A percentile compares a stretch with the other conserved stretches of the same genome.
Evolutionary conservation across 1,140 invertebrate genomes (phyloP).

Genomic region (Cyrtorhinus lividipennis): DNA sequence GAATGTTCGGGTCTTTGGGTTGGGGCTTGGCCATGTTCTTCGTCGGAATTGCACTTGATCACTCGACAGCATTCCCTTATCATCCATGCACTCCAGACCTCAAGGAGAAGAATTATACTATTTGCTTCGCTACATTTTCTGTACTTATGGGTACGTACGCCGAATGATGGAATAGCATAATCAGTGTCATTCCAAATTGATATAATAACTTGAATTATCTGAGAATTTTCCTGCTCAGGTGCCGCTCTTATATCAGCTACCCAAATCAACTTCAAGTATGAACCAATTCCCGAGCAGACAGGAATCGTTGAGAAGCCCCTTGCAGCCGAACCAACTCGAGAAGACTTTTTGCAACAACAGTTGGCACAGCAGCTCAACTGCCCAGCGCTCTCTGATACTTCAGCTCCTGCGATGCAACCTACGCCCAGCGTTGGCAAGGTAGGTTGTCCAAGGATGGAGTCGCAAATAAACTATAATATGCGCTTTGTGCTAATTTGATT

Average conservation of each 20-base stretch:
- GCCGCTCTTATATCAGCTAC: slow-evolving; percentile 86
- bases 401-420: slow-evolving; percentile 31
- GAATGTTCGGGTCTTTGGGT: slow-evolving; percentile 96
- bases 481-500: no score
- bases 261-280: slow-evolving; percentile 71
- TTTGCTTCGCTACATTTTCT: slow-evolving; percentile 95
- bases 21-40: slow-evolving; percentile 99
- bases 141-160: slow-evolving; percentile 70
- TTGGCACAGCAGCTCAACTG: slow-evolving; percentile 63
- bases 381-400: slow-evolving; percentile 54
- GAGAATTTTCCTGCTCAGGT: no score
- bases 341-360: slow-evolving; percentile 65
- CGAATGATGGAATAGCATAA: neutral
- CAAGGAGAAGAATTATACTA: slow-evolving; percentile 93
- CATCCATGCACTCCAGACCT: slow-evolving; percentile 79
- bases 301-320: slow-evolving; percentile 29
- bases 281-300: slow-evolving; percentile 32
- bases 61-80: slow-evolving; percentile 76
- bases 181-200: no score
- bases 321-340: slow-evolving; percentile 33
- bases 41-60: slow-evolving; percentile 94
- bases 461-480: no score
- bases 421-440: slow-evolving; percentile 39
- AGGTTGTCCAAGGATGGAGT: no score
- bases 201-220: no score